Conservation (phyloP, 2,113 vertebrate genomes). For the Steatornis caripensis region DNA sequence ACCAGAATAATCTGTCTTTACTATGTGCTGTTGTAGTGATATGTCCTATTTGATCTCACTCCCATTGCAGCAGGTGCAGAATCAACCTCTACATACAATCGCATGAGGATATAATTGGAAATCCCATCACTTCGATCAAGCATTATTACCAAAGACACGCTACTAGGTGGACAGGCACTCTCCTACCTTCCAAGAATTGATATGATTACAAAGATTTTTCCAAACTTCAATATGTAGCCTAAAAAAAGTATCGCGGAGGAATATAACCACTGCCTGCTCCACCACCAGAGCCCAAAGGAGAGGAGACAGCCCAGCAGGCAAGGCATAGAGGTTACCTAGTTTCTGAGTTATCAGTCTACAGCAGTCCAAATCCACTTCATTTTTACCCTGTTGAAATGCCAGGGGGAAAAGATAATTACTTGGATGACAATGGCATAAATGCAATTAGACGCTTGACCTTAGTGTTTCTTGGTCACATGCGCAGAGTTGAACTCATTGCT, state of each 20-base stretch:
- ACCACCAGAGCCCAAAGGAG: background rate
- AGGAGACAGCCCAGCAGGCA: background rate
- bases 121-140: background rate
- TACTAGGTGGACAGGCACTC: background rate
- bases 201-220: background rate
- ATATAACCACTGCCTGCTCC: background rate
- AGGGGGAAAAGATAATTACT: constrained; percentile 1
- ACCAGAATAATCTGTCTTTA: background rate
- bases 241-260: background rate
- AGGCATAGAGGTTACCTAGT: constrained; percentile 12
- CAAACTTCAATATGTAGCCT: background rate
- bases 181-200: background rate
- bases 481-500: constrained; percentile 14
- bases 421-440: background rate
- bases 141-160: background rate
- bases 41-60: background rate
- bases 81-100: background rate
- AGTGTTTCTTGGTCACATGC: constrained; percentile 5
- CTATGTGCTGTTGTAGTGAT: background rate
- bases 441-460: background rate
- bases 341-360: background rate
- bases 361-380: constrained; percentile 7
- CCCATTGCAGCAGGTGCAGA: background rate
- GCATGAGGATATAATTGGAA: background rate
- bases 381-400: constrained; percentile 6